These are phyloP conservation scores for Parnassius apollo DNA, from an alignment of 2,888 invertebrate genomes.

Conservation along the genomic window DNA sequence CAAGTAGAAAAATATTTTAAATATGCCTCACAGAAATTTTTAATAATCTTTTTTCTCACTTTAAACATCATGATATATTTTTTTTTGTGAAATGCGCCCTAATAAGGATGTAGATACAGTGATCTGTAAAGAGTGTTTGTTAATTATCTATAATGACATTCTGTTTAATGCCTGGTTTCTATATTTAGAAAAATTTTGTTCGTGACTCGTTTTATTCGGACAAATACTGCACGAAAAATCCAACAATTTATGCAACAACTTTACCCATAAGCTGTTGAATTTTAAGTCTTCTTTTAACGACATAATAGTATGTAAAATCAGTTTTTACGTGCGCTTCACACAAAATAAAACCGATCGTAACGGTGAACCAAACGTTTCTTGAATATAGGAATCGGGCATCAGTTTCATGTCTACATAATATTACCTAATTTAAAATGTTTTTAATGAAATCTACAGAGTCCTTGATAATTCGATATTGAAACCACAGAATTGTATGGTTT, in stretches of 20 bases:
- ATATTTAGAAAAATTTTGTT: neutral
- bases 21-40: constrained; percentile 68
- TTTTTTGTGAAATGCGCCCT: constrained; percentile 51
- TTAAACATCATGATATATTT: constrained; percentile 36
- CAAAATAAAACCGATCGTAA: too few relatives aligned
- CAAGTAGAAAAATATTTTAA: constrained; percentile 79
- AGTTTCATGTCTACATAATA: neutral
- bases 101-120: constrained; percentile 52
- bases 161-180: constrained; percentile 50
- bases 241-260: too few relatives aligned
- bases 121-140: constrained; percentile 65
- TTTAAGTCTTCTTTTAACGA: neutral
- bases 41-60: constrained; percentile 45
- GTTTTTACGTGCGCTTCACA: too few relatives aligned
- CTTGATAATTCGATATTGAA: constrained; percentile 12
- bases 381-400: too few relatives aligned
- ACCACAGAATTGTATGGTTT: neutral
- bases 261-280: neutral
- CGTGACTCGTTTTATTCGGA: too few relatives aligned
- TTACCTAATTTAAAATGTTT: constrained; percentile 5
- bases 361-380: too few relatives aligned
- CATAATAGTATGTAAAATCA: neutral
- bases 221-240: too few relatives aligned
- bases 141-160: constrained; percentile 70
- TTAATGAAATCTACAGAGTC: constrained; percentile 1